A percentile compares a stretch with the other conserved stretches of the same genome.
Evolutionary conservation across 2,888 invertebrate species (phyloP).

Genomic region (Aproaerema taeniolella): DNA sequence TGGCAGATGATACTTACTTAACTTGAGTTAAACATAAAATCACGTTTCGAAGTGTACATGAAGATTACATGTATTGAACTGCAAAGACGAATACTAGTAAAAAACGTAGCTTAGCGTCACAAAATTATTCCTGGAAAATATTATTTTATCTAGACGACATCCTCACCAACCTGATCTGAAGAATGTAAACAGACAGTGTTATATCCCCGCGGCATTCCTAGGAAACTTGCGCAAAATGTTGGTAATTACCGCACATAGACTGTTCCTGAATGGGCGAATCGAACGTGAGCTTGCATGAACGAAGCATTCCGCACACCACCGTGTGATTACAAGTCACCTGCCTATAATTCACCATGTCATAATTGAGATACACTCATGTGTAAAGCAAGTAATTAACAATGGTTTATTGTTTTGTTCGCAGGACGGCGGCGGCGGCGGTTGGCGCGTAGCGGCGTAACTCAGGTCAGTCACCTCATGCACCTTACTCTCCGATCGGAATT

Average conservation of each 20-base stretch:
- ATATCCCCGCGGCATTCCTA: slow-evolving; percentile 32
- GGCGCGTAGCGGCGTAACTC: slow-evolving; percentile 50
- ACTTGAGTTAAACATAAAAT: no score
- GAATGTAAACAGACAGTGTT: slow-evolving; percentile 31
- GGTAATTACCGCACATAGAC: slow-evolving; percentile 40
- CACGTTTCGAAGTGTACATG: no score
- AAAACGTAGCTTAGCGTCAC: no score
- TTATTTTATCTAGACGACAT: background rate
- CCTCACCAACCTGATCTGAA: background rate
- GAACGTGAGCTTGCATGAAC: slow-evolving; percentile 31
- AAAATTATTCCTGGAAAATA: no score
- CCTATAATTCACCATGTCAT: slow-evolving; percentile 50
- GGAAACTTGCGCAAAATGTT: slow-evolving; percentile 36
- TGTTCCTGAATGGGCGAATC: slow-evolving; percentile 33
- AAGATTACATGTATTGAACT: no score
- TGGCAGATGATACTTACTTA: no score
- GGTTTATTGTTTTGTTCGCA: slow-evolving; percentile 56
- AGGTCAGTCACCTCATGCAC: slow-evolving; percentile 67
- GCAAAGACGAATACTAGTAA: no score
- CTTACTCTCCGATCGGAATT: slow-evolving; percentile 63
- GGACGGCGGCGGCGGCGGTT: slow-evolving; percentile 39
- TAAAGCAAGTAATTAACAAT: slow-evolving; percentile 55
- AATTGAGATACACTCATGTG: slow-evolving; percentile 51
- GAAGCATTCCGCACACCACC: slow-evolving; percentile 24
- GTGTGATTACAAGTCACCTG: slow-evolving; percentile 45